Evolutionary conservation across 2,113 vertebrate species (phyloP).

Genomic region (Willisornis vidua): DNA sequence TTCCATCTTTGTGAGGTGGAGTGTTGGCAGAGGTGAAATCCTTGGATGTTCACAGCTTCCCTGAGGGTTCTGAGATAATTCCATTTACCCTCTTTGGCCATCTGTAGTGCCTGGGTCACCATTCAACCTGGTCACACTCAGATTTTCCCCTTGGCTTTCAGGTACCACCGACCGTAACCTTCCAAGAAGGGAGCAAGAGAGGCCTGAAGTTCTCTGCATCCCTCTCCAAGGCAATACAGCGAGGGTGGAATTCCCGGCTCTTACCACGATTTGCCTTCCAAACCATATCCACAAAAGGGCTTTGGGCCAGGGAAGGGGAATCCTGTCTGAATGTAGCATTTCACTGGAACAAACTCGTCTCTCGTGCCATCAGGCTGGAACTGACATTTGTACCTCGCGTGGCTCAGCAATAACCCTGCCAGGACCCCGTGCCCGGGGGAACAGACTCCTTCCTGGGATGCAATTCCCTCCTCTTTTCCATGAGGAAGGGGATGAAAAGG

Average conservation of each 20-base stretch:
- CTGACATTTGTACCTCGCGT: slow-evolving; percentile 26
- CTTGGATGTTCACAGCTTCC: not conserved
- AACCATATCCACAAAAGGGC: slow-evolving; percentile 58
- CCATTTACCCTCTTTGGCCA: not conserved
- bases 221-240: not conserved
- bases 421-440: not conserved
- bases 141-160: slow-evolving; percentile 61
- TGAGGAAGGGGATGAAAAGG: not conserved
- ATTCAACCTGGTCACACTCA: not conserved
- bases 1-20: not conserved
- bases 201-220: not conserved
- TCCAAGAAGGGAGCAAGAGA: slow-evolving; percentile 46
- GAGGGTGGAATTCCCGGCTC: slow-evolving; percentile 54
- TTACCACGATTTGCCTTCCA: slow-evolving; percentile 69
- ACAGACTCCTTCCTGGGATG: not conserved
- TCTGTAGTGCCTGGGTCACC: not conserved
- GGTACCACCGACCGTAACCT: slow-evolving; percentile 94
- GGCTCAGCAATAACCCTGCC: slow-evolving; percentile 22
- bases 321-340: slow-evolving; percentile 84
- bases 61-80: not conserved
- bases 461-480: not conserved
- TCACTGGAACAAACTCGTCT: slow-evolving; percentile 67
- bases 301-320: slow-evolving; percentile 53
- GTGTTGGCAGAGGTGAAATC: not conserved
- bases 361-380: slow-evolving; percentile 47